Evolutionary conservation across 2,797 vertebrate species (phyloP).

Genomic region (Emydoidea blandingii): DNA sequence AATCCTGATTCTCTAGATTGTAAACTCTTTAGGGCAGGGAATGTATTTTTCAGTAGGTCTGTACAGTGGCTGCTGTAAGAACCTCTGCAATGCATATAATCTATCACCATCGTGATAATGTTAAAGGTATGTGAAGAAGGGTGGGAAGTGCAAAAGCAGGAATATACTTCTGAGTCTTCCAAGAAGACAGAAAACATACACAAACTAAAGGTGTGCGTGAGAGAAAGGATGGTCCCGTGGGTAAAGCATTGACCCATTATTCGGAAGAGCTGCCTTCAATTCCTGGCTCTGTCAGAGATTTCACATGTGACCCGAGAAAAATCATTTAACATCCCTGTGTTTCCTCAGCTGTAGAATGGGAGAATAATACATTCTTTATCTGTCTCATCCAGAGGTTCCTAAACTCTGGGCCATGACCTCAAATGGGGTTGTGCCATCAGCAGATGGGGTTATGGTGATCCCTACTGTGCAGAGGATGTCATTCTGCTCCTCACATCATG

Average conservation of each 20-base stretch:
- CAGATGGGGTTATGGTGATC: neutral
- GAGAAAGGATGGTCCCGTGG: accelerated
- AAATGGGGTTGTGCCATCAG: neutral
- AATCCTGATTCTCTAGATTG: neutral
- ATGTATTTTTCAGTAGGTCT: neutral
- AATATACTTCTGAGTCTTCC: neutral
- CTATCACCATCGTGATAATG: neutral
- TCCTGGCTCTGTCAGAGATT: neutral
- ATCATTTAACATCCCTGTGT: neutral
- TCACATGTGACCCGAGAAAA: neutral
- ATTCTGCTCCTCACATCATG: no score
- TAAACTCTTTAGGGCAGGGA: neutral
- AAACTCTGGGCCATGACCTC: neutral
- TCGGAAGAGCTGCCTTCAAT: neutral
- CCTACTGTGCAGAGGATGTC: neutral
- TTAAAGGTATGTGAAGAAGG: neutral
- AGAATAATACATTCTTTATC: neutral
- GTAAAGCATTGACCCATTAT: neutral
- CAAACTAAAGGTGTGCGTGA: neutral
- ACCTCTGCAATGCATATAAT: neutral
- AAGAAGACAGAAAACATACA: neutral
- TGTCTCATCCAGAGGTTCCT: neutral
- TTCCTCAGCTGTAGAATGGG: neutral
- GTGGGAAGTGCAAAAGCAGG: neutral
- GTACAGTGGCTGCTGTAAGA: accelerated